These are phyloP conservation scores for Trachops cirrhosus DNA, from an alignment of 2,797 vertebrate genomes.

Conservation along the genomic window DNA sequence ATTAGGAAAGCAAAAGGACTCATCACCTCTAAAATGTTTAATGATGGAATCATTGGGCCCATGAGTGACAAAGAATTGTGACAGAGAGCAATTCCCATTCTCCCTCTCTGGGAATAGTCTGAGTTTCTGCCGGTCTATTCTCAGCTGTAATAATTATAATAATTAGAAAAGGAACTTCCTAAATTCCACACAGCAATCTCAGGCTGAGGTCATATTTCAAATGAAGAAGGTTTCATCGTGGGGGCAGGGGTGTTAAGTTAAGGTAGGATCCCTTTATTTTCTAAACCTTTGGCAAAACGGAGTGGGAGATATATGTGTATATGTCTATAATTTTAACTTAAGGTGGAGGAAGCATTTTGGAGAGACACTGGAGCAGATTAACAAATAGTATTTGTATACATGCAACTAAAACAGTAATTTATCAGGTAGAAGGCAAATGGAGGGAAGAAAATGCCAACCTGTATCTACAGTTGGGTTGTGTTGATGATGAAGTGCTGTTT, in stretches of 20 bases:
- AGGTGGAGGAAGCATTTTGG: constrained; percentile 57
- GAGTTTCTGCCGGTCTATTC: background rate
- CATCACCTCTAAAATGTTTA: background rate
- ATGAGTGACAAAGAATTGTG: background rate
- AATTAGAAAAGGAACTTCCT: background rate
- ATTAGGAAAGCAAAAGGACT: background rate
- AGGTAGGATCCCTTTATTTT: background rate
- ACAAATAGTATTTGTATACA: constrained; percentile 84
- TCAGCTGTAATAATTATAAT: background rate
- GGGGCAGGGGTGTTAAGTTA: background rate
- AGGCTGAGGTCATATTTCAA: background rate
- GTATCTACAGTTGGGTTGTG: constrained; percentile 75
- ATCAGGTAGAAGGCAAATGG: constrained; percentile 82
- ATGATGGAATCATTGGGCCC: background rate
- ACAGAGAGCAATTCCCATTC: background rate
- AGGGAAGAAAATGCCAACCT: constrained; percentile 74
- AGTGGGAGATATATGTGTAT: background rate
- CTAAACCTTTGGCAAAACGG: constrained; percentile 52
- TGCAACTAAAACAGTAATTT: constrained; percentile 84
- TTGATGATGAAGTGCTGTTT: constrained; percentile 85
- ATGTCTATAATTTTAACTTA: constrained; percentile 56
- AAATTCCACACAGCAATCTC: background rate
- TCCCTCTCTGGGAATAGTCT: background rate
- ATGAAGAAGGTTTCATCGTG: background rate
- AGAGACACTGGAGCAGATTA: constrained; percentile 77